phyloP scores from a whole-genome alignment of 2,797 vertebrate genomes.

The Mus spretus region DNA sequence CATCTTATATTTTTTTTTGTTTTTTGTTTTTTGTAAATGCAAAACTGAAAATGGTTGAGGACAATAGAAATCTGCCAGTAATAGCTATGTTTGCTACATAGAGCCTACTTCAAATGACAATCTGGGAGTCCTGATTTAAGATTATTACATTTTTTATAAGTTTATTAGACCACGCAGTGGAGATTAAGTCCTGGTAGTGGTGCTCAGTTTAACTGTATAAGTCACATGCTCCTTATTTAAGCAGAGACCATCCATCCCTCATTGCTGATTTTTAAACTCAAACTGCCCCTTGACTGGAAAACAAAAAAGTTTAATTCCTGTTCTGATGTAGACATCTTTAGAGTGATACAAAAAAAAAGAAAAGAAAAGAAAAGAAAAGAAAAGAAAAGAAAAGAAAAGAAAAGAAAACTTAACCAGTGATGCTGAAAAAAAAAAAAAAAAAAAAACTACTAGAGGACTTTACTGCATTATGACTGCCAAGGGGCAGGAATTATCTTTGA shows the following conservation, averaged over 20 bases:
- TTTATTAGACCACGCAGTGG: neutral
- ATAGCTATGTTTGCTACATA: neutral
- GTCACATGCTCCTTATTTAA: neutral
- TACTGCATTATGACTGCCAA: neutral
- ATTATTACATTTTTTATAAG: neutral
- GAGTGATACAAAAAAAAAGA: conserved; percentile 39
- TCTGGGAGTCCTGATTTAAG: neutral
- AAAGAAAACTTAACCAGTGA: conserved; percentile 19
- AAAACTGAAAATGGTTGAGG: neutral
- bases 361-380: conserved; percentile 7
- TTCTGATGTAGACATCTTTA: neutral
- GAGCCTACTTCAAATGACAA: conserved; percentile 24
- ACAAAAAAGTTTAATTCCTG: neutral
- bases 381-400: conserved; percentile 50
- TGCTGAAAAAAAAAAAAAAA: neutral
- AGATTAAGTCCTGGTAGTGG: neutral
- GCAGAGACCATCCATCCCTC: conserved; percentile 10
- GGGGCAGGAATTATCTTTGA: conserved; percentile 6
- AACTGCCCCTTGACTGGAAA: conserved; percentile 47
- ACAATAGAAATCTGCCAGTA: neutral
- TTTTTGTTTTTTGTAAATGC: conserved; percentile 31
- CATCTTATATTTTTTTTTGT: neutral
- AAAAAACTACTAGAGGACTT: conserved; percentile 7
- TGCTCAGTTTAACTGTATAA: neutral
- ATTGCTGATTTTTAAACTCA: conserved; percentile 43